Base-by-base conservation (phyloP, 1,140 invertebrate species). In the Bombus turneri region DNA sequence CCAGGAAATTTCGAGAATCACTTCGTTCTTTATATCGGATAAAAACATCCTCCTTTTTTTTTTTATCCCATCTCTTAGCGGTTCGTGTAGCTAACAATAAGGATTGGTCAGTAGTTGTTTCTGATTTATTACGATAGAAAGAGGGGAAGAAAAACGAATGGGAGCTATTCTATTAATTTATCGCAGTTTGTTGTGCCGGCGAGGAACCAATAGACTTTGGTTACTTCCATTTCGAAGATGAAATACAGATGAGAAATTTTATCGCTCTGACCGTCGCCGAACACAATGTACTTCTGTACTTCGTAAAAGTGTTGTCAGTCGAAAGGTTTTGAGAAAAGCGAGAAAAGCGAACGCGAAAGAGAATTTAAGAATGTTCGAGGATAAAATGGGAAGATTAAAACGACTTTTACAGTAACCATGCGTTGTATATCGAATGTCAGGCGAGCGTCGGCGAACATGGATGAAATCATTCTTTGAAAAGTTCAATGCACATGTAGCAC, bases 401-500 rank as follows among this genome's bases (percentile, higher is more conserved):
- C 25, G 39, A 71, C 37, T 81, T 25, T n/a, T 22, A 28, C 18
- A 34, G 15, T 9, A 34, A 47, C 25, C 5, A 59, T 28, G 73
- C 22, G 43, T 66, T 31, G 47, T 31, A 39, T 43, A 59, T n/a
- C 25, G 83, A n/a, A 10, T 34, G 37, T 15, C 22, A 43, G n/a
- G 53, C 15, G 39, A 82, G n/a, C 47, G 68, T 22, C 66, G 22
- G 41, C 43, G 37, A 41, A 39, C 39, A 31, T 25, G 22, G 39
- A 31, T 47, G 53, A 34, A 80, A 62, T 80, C 37, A 37, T 80
- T 84, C 47, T 79, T 72, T 77, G 64, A 79, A 62, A 79, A 62
- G 83, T 79, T 84, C 66, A 72, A 18, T 69, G 57, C 34, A 74
- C 62, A 41, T 83, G 66, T 64, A 53, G 22, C n/a, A 91, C 96